Conservation (phyloP, 2,113 vertebrate species). For the Sphaerodactylus townsendi region DNA sequence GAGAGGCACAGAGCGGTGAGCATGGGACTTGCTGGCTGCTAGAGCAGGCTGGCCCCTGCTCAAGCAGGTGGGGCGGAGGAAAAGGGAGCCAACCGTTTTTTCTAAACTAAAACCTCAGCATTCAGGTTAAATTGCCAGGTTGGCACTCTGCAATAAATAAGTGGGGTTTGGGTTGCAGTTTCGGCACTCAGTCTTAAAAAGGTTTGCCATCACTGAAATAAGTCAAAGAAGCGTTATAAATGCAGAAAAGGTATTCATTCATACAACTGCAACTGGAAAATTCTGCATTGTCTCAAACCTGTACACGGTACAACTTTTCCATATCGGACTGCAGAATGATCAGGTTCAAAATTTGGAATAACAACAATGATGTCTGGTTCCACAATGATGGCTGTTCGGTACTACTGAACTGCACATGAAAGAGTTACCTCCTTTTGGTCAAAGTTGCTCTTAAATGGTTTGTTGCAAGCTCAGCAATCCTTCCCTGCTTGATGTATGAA, state of each 20-base stretch:
- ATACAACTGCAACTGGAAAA: not conserved
- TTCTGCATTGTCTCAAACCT: not conserved
- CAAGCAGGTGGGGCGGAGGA: no score
- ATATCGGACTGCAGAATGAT: not conserved
- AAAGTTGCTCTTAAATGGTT: not conserved
- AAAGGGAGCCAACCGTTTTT: no score
- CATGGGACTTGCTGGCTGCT: no score
- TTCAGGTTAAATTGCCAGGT: no score
- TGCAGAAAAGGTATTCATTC: not conserved
- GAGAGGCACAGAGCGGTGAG: no score
- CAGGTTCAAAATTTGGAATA: not conserved
- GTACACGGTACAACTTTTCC: not conserved
- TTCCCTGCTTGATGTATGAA: not conserved
- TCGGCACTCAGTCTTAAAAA: no score
- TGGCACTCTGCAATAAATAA: no score
- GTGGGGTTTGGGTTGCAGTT: no score
- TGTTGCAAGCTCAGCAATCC: not conserved
- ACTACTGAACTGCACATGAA: not conserved
- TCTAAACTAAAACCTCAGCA: no score
- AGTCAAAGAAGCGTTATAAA: not conserved
- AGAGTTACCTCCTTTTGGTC: not conserved
- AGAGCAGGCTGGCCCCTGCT: no score
- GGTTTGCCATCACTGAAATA: no score
- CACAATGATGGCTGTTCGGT: not conserved
- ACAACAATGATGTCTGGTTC: accelerated